Percentiles rank a stretch among this genome's conserved stretches.
phyloP scores from a whole-genome alignment of 2,797 vertebrate species.

The Cichlasoma orientale region DNA sequence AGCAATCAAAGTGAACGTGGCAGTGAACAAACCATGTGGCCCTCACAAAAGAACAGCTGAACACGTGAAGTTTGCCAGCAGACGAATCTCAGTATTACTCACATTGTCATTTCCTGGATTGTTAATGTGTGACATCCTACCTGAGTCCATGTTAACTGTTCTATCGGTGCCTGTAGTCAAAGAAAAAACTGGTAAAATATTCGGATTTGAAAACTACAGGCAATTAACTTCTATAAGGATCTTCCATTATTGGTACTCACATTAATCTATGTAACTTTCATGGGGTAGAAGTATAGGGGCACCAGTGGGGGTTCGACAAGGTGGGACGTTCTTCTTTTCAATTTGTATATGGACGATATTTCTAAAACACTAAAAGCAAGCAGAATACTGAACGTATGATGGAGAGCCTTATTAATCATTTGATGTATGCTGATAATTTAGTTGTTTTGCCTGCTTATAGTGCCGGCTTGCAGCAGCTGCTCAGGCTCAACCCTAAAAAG shows the following conservation, averaged over 20 bases:
- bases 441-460: neutral
- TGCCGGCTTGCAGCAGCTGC: fast-evolving
- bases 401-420: neutral
- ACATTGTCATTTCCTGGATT: neutral
- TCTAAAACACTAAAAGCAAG: neutral
- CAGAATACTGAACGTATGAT: neutral
- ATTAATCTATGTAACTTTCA: neutral
- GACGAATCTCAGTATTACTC: neutral
- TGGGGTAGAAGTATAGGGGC: no score
- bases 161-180: neutral
- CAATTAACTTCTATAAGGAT: neutral
- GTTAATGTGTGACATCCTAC: neutral
- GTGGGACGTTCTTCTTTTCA: no score
- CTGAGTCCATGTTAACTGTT: neutral
- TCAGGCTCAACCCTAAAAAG: neutral
- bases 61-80: neutral
- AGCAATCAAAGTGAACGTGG: neutral
- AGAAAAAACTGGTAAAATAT: neutral
- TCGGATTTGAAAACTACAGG: neutral
- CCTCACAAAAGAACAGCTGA: neutral
- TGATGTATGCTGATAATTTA: neutral
- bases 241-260: neutral
- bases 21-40: neutral
- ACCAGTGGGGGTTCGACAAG: no score
- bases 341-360: no score